These are phyloP conservation scores for Andricus grossulariae DNA, from an alignment of 1,140 invertebrate genomes.

Conservation along the genomic window DNA sequence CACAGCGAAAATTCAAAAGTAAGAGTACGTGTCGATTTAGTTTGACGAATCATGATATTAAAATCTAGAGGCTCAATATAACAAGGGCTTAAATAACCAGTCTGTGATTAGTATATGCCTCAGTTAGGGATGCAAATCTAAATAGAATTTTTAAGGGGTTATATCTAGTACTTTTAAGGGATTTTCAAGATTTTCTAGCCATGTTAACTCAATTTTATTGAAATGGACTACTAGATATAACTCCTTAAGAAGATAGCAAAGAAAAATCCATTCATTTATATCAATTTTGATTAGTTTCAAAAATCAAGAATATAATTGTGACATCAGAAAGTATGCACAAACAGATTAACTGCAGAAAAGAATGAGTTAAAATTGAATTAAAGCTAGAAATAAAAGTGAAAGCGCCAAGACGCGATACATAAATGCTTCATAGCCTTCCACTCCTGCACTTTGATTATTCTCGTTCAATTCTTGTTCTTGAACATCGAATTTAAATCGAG, in stretches of 20 bases:
- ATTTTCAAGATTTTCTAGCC: too few relatives aligned
- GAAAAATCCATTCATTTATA: too few relatives aligned
- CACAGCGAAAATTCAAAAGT: too few relatives aligned
- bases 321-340: too few relatives aligned
- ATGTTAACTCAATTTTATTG: too few relatives aligned
- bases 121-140: background rate
- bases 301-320: too few relatives aligned
- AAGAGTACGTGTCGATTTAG: too few relatives aligned
- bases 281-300: too few relatives aligned
- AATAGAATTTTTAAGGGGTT: background rate
- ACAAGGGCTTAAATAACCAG: background rate
- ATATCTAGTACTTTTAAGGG: too few relatives aligned
- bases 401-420: background rate
- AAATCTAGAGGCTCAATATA: background rate
- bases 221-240: too few relatives aligned
- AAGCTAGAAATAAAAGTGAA: background rate
- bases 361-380: background rate
- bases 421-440: slow-evolving; percentile 22
- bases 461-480: slow-evolving; percentile 16
- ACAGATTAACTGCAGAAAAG: background rate
- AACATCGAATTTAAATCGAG: background rate
- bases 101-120: background rate
- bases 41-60: too few relatives aligned
- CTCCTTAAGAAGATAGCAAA: too few relatives aligned
- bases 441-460: slow-evolving; percentile 10